Evolutionary conservation across 1,140 invertebrate species (phyloP), one percentile per base, ranked within the genome.

Genomic region (Drosophila neocordata): DNA sequence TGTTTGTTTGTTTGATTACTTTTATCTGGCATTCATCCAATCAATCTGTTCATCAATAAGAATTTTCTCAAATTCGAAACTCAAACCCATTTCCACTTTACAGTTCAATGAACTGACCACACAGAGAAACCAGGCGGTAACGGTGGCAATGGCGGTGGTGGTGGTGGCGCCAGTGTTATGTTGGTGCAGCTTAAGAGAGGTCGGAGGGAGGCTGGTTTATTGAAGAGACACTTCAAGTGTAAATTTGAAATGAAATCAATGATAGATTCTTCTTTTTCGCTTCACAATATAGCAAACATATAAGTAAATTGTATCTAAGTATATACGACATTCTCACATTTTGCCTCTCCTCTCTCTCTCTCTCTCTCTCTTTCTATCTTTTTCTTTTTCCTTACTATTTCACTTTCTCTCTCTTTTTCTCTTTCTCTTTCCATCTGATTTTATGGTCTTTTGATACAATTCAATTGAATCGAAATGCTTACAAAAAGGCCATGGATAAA

Each of bases 191-290:
- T 6, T 31, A 4, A 20, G 59, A 35, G 41, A 52, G 22, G 18
- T 55, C 37, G 52, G 35, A 60, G 73, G 35, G 51, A 58, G 52
- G 62, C 65, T 78, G 63, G 75, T 69, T 63, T 15, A 31, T 18
- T 44, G 41, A 48, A 20, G 64, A 73, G 81, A 85, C 81, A 77
- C 73, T 77, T 81, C 61, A 68, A 84, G 82, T 84, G 82, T 87
- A 81, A 84, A 81, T 77, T 84, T 85, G 77, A 84, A 85, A 77
- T 81, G 71, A 82, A 81, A 80, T 84, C 81, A 77, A 69, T 77
- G 82, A 84, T 84, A 77, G 87, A 84, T 85, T 34, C 44, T 48
- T 48, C 73, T 72, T 38, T 38, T 63, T 73, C 62, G 69, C 77
- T 73, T 65, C 56, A 72, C 27, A 7, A 22, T 52, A 24, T n/a